A percentile compares a stretch with the other conserved stretches of the same genome.
phyloP scores from a whole-genome alignment of 2,797 vertebrate genomes.

The Fundulus diaphanus region DNA sequence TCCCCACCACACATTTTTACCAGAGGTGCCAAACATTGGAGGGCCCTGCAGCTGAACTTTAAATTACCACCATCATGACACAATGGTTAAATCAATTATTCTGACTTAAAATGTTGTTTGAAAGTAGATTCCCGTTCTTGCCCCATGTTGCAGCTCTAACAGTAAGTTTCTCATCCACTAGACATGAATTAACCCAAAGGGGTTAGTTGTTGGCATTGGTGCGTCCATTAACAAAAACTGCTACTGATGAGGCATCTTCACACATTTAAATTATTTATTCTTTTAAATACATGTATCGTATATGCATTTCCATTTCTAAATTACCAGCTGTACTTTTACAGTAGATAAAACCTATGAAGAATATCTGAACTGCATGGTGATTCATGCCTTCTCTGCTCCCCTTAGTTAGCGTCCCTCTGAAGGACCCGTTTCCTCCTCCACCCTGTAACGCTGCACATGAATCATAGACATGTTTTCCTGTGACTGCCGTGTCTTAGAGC shows the following conservation, averaged over 20 bases:
- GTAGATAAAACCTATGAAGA: conserved; percentile 28
- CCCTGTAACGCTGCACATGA: conserved; percentile 4
- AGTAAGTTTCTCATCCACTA: conserved; percentile 27
- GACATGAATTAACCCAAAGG: conserved; percentile 25
- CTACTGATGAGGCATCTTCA: conserved; percentile 14
- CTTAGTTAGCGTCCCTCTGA: neutral
- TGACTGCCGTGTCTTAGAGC: conserved; percentile 40
- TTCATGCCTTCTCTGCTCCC: conserved; percentile 20
- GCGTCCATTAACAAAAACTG: conserved; percentile 16
- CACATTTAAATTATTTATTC: conserved; percentile 32
- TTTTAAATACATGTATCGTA: conserved; percentile 22
- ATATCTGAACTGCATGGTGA: conserved; percentile 61
- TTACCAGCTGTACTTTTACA: conserved; percentile 20
- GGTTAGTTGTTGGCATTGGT: conserved; percentile 15
- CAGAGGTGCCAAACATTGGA: neutral
- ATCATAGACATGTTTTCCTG: conserved; percentile 24
- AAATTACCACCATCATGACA: neutral
- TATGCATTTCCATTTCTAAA: conserved; percentile 23
- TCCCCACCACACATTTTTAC: neutral
- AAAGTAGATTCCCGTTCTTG: neutral
- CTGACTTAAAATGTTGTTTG: neutral
- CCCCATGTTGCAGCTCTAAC: neutral
- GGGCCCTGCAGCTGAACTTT: neutral
- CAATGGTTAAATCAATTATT: neutral
- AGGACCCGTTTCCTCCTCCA: conserved; percentile 14